phyloP scores from a whole-genome alignment of 2,888 invertebrate genomes.

The Ochropleura plecta region DNA sequence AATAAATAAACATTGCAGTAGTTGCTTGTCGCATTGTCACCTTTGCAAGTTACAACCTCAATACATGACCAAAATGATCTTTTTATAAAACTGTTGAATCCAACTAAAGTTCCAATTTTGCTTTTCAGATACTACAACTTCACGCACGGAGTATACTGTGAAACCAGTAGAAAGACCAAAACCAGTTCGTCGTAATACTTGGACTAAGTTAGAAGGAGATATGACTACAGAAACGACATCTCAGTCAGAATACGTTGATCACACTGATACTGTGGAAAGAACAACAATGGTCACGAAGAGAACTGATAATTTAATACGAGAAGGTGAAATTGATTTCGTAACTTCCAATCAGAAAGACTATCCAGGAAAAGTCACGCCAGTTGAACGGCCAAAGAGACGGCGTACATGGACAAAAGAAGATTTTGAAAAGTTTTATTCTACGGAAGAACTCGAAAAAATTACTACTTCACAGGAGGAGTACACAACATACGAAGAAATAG shows the following conservation, averaged over 20 bases:
- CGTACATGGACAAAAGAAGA: slow-evolving; percentile 94
- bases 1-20: neutral
- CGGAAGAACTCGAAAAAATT: slow-evolving; percentile 88
- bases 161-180: slow-evolving; percentile 92
- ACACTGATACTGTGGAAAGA: slow-evolving; percentile 90
- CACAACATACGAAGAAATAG: slow-evolving; percentile 91
- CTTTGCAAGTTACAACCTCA: neutral
- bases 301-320: slow-evolving; percentile 92
- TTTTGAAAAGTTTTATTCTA: slow-evolving; percentile 92
- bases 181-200: slow-evolving; percentile 93
- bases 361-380: slow-evolving; percentile 89
- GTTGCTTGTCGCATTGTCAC: neutral
- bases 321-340: slow-evolving; percentile 92
- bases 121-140: slow-evolving; percentile 92
- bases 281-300: slow-evolving; percentile 91
- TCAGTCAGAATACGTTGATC: slow-evolving; percentile 92
- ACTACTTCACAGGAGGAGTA: slow-evolving; percentile 93
- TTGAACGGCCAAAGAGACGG: slow-evolving; percentile 91
- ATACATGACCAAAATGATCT: neutral
- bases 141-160: slow-evolving; percentile 93
- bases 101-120: slow-evolving; percentile 28
- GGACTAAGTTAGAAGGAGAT: slow-evolving; percentile 94
- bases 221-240: slow-evolving; percentile 93
- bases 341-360: slow-evolving; percentile 92
- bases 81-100: neutral